Conservation (phyloP, 2,888 invertebrate species). For the Perizoma flavofasciatum region DNA sequence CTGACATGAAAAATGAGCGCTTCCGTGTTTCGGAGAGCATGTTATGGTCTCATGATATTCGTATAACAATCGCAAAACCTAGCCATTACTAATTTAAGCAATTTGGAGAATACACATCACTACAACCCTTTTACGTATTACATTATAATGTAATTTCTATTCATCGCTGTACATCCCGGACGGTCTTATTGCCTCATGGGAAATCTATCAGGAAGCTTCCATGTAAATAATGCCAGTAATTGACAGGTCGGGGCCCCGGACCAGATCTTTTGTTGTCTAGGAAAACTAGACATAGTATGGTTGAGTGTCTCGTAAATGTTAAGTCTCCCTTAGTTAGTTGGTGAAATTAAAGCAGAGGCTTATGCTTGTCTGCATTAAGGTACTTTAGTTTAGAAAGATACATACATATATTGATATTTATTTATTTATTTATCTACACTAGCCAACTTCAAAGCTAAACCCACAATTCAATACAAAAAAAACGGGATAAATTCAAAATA, state of each 20-base stretch:
- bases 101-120: background rate
- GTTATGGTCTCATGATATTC: too few relatives aligned
- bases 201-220: background rate
- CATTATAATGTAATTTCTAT: conserved; percentile 2
- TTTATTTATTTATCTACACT: too few relatives aligned
- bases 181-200: background rate
- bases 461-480: background rate
- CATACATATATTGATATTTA: too few relatives aligned
- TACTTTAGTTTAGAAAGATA: too few relatives aligned
- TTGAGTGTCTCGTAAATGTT: too few relatives aligned
- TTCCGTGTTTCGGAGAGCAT: too few relatives aligned
- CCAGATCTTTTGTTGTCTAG: background rate
- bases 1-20: too few relatives aligned
- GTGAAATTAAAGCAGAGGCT: too few relatives aligned
- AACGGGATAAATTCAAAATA: conserved; percentile 1
- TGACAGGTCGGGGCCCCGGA: background rate
- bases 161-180: conserved; percentile 1
- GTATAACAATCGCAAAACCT: too few relatives aligned
- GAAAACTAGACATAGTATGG: background rate
- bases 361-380: too few relatives aligned
- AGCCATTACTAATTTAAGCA: too few relatives aligned
- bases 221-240: conserved; percentile 5
- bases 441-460: too few relatives aligned
- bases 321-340: background rate
- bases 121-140: conserved; percentile 4